Evolutionary conservation across 2,113 vertebrate genomes (phyloP), one percentile per base, ranked within the genome.

Genomic region (Mellivora capensis): DNA sequence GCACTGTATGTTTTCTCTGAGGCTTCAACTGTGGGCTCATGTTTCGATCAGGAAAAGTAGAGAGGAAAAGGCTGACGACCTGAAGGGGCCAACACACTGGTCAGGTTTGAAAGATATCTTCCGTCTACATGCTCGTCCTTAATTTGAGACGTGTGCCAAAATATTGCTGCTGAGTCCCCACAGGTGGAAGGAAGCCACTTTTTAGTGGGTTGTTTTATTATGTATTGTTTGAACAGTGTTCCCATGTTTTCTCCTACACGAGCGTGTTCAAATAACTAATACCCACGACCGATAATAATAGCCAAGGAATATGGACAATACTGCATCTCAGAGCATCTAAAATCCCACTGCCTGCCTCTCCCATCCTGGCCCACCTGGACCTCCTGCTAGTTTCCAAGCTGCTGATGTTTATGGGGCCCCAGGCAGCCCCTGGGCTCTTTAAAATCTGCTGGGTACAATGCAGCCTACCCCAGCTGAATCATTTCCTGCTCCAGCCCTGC

Each of bases 351-450:
- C 93, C 95, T 97, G 95, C 87, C 85, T 91, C 95, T 96, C 93
- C 91, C 62, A 87, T 86, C 74, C 93, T 86, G 85, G 37, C 91
- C 97, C 98, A 98, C 98, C 98, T 98, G 97, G 97, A 96, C 97
- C 97, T 96, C 98, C 98, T 95, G 96, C 97, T 96, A 71, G 95
- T 97, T 98, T 98, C 97, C 98, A 98, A 98, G 98, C 98, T 98
- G 98, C 98, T 98, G 98, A 95, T 98, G 97, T 98, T 98, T 98
- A 97, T 96, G 93, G 97, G 97, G 93, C 97, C 96, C 96, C 62
- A 94, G 97, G 97, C 96, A 96, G 97, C 98, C 98, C 97, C 97
- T 97, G 95, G 97, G 97, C 98, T 97, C 97, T 98, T 97, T 96
- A 96, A 95, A 98, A 97, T 98, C 98, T 98, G 98, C 97, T 97